Base-by-base conservation (phyloP, 2,888 invertebrate genomes). In the Aricia artaxerxes region DNA sequence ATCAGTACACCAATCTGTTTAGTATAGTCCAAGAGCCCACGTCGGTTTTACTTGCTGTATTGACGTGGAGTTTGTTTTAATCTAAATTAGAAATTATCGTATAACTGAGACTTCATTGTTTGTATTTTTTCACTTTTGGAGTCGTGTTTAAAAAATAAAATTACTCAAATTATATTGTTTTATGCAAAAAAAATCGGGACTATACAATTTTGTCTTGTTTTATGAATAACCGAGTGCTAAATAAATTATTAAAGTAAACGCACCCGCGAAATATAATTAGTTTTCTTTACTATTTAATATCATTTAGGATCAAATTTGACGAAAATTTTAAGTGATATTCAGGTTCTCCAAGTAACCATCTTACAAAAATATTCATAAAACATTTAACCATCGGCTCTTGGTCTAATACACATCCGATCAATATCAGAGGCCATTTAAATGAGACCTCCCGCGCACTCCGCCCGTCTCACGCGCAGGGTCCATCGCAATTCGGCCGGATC, bases 1-100 rank as follows among this genome's bases (percentile, higher is more conserved):
- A 94, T 94, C 93, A 81, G 85, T 88, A 87, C 89, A 88, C 88
- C 86, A 89, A 92, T 92, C 92, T 90, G 87, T 87, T 92, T 90
- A 92, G 91, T 92, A 92, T 92, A 92, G 93, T 31, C 24, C 53
- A 7, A 11, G 49, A 53, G 16, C 38, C 76, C 6, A 11, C 64
- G 13, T 4, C 4, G 64, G 9, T 64, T 7, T 61, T 6, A 1
- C 9, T 24, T 24, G 1, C 7, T 24, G 61, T 61, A 57, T 64
- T 11, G 31, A 31, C 2, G 64, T 61, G 2, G 9, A 7, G 24
- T 60, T n/a, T n/a, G n/a, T 60, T 44, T 44, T 7, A 4, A 6
- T n/a, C n/a, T 38, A 3, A 57, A 57, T 57, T 16, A 57, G 16
- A 5, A n/a, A 60, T 1, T n/a, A 4, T 60, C 6, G 1, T 60